Percentiles rank a stretch among this genome's conserved stretches.
Evolutionary conservation across 1,140 invertebrate genomes (phyloP).

Genomic region (Leptopilina boulardi): DNA sequence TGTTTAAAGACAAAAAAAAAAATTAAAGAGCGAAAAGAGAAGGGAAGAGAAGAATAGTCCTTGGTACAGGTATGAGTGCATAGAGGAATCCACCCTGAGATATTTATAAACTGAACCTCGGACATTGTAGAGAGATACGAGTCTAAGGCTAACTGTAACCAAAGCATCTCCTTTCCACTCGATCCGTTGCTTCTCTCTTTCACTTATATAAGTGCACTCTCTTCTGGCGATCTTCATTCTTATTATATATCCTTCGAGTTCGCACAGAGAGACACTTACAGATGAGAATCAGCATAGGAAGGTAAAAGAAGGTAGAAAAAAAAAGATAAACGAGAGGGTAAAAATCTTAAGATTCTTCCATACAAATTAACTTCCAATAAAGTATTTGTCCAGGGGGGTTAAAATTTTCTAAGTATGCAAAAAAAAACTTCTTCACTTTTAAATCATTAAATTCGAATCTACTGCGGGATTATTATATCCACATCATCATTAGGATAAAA

Average conservation of each 20-base stretch:
- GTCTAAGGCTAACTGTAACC: slow-evolving; percentile 57
- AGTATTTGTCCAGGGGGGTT: background rate
- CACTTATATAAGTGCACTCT: slow-evolving; percentile 3
- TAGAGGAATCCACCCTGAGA: slow-evolving; percentile 58
- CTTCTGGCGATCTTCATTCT: slow-evolving; percentile 33
- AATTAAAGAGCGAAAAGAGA: slow-evolving; percentile 32
- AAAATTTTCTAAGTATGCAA: background rate
- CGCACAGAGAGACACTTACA: background rate
- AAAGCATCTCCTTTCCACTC: slow-evolving; percentile 44
- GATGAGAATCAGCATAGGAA: slow-evolving; percentile 1
- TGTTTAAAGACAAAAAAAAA: slow-evolving; percentile 31
- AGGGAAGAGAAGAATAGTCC: slow-evolving; percentile 57
- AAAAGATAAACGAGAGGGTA: background rate
- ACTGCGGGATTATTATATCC: too few relatives aligned
- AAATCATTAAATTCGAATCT: background rate
- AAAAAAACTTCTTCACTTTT: background rate
- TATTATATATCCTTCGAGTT: background rate
- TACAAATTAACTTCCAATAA: background rate
- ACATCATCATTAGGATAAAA: too few relatives aligned
- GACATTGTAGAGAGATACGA: slow-evolving; percentile 50
- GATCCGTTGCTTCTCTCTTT: slow-evolving; percentile 47
- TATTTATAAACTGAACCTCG: slow-evolving; percentile 57
- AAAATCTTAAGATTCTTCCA: background rate
- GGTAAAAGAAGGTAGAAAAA: too few relatives aligned
- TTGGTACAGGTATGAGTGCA: slow-evolving; percentile 57